Evolutionary conservation across 2,113 vertebrate species (phyloP), one percentile per base, ranked within the genome.

Genomic region (Tenrec ecaudatus): DNA sequence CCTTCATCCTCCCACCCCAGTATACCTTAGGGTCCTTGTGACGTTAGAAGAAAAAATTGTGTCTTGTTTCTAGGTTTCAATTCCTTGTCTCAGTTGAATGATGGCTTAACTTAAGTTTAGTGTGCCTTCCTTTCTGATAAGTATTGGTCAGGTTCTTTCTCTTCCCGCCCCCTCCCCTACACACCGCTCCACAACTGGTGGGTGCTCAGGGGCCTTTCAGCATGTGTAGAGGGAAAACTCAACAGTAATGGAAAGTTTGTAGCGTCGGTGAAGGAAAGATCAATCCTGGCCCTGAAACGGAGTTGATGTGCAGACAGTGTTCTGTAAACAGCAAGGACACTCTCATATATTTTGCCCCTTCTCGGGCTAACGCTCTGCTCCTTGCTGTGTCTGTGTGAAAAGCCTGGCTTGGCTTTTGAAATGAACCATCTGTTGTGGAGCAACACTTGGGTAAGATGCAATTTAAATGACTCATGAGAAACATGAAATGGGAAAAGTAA

Each of bases 391-490:
- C 38, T 79, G 11, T 88, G 16, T 84, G 92, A 40, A 94, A 82
- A 66, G n/a, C 2, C 16, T 57, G 81, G 5, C 73, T 85, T 31
- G 36, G 25, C 9, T 62, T 90, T 94, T 62, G 78, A 1, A 57
- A 83, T 91, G 88, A 86, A 5, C 16, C n/a, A 1, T 86, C 16
- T 66, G 8, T 84, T 76, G 25, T 90, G 75, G 23, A 53, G 20
- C 83, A 69, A 6, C 84, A 62, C 31, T 92, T 83, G 71, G 66
- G 17, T 77, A 89, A 89, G 87, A 84, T 93, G 19, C 9, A 76
- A 9, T 90, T 83, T 83, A 91, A 86, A 89, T 66, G n/a, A 80
- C 86, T 93, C 82, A 83, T 86, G 68, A 85, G 78, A 93, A 93
- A 89, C 71, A 60, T 6, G 22, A 92, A 91, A 81, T 66, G 15